These are phyloP conservation scores for Fopius arisanus DNA, from an alignment of 1,140 invertebrate genomes.

Conservation along the genomic window DNA sequence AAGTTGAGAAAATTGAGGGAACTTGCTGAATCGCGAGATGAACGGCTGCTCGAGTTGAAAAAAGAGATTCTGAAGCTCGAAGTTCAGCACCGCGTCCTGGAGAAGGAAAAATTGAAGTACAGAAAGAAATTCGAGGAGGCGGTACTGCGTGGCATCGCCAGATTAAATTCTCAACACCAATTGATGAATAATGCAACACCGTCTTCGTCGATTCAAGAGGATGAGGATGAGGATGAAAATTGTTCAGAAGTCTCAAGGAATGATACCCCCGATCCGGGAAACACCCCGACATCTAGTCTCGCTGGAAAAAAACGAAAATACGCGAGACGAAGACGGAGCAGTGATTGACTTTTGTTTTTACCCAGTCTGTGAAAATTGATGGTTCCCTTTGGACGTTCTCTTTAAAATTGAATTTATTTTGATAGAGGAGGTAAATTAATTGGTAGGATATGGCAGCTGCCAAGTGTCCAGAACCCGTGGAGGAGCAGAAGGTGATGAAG, in stretches of 20 bases:
- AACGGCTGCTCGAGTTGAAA: slow-evolving; percentile 25
- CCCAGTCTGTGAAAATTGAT: not conserved
- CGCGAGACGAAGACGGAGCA: not conserved
- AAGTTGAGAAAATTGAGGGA: slow-evolving; percentile 20
- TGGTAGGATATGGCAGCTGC: not conserved
- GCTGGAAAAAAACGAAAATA: not conserved
- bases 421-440: not conserved
- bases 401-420: not conserved
- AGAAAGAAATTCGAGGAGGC: slow-evolving; percentile 18
- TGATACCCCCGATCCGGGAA: not conserved
- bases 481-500: not conserved
- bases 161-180: not conserved
- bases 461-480: not conserved
- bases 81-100: slow-evolving; percentile 32
- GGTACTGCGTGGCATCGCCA: not conserved
- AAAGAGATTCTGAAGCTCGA: slow-evolving; percentile 33
- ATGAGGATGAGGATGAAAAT: not conserved
- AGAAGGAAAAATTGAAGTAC: slow-evolving; percentile 34
- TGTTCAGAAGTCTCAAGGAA: not conserved
- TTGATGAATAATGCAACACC: not conserved
- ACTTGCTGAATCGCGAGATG: slow-evolving; percentile 26
- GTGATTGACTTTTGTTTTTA: slow-evolving; percentile 9
- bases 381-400: not conserved
- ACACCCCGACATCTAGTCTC: not conserved
- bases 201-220: not conserved